Base-by-base conservation (phyloP, 2,888 invertebrate species). In the Antitype chi region DNA sequence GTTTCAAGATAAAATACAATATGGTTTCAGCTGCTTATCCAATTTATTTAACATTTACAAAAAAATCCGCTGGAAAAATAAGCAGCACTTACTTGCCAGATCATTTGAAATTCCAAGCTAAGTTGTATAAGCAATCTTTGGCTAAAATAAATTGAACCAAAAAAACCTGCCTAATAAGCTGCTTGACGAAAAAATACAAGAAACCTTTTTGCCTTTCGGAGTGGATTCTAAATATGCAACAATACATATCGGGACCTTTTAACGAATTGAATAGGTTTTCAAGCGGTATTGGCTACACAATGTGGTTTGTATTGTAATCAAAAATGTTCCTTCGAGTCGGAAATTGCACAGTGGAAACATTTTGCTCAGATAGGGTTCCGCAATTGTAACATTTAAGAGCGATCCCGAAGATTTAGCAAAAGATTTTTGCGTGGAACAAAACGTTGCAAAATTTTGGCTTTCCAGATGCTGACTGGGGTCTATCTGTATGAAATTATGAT, bases 221-320 rank as follows among this genome's bases (percentile, higher is more conserved):
- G 70, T 78, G 69, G 38, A 63, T 78, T 78, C 74, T 74, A 66
- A 77, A 82, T 69, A 86, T 28, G 64, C 76, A 80, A 85, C 76
- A 86, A 83, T 78, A 87, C 78, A 63, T 74, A 67, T 85, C 15
- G 68, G 67, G 74, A 59, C 72, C 83, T 85, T 83, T 87, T 80
- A 85, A 87, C 74, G 80, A 80, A 83, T 73, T 63, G 71, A 82
- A 78, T 82, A 66, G 68, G 66, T 75, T 85, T 72, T 63, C 57
- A 72, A 87, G 60, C 78, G 72, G 60, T 85, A 82, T 82, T 69
- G 70, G 55, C 53, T 47, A 80, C 64, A 82, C 76, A 76, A 80
- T 84, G 74, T 43, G 78, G 80, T 64, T 63, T 74, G 80, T 87
- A 64, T 85, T 78, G 76, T 87, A 71, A 83, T 85, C 70, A 73